Conservation (phyloP, 1,140 invertebrate genomes). For the Sipha flava region DNA sequence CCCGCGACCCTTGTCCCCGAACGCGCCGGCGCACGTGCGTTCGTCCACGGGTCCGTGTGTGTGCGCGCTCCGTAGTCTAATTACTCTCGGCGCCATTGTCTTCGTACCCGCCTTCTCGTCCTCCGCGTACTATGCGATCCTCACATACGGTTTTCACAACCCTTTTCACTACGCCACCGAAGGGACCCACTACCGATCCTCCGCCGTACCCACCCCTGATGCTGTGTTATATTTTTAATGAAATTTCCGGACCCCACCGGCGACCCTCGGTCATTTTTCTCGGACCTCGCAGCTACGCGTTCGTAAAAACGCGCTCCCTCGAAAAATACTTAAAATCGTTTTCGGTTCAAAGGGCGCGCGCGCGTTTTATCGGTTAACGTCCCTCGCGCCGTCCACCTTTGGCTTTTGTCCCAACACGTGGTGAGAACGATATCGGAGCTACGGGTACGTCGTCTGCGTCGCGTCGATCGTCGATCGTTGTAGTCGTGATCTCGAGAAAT, state of each 20-base stretch:
- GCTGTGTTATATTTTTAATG: slow-evolving; percentile 10
- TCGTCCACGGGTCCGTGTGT: background rate
- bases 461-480: too few species aligned
- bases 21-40: background rate
- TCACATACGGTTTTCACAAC: background rate
- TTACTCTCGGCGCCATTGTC: slow-evolving; percentile 22
- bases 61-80: background rate
- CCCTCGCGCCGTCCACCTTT: background rate
- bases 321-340: background rate
- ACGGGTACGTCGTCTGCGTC: too few species aligned
- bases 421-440: too few species aligned
- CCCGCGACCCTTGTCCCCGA: background rate
- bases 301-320: background rate
- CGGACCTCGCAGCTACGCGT: background rate
- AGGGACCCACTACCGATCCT: background rate
- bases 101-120: background rate
- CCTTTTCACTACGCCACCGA: background rate
- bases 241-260: slow-evolving; percentile 20
- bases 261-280: slow-evolving; percentile 18
- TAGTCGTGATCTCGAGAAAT: too few species aligned
- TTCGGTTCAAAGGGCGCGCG: background rate
- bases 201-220: background rate
- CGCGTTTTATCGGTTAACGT: background rate
- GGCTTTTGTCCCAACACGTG: too few species aligned
- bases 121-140: background rate